phyloP scores from a whole-genome alignment of 1,140 invertebrate species.

The Papilio xuthus region DNA sequence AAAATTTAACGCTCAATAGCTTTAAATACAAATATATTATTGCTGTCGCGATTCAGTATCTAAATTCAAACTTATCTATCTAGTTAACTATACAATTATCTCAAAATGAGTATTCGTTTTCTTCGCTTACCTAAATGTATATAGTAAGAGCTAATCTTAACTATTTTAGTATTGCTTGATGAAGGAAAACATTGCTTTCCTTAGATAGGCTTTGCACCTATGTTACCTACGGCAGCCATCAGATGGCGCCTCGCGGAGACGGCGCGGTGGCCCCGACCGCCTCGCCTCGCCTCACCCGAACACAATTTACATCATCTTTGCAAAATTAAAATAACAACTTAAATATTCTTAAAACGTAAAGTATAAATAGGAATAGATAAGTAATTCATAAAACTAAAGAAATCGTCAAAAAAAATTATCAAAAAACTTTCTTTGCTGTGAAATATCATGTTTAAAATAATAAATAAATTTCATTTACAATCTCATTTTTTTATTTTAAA shows the following conservation, averaged over 20 bases:
- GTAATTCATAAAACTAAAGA: background rate
- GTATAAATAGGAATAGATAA: background rate
- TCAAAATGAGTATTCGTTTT: slow-evolving; percentile 80
- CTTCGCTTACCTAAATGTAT: slow-evolving; percentile 69
- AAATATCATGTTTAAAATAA: background rate
- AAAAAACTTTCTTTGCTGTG: background rate
- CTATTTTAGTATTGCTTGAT: slow-evolving; percentile 78
- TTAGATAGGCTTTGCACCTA: slow-evolving; percentile 65
- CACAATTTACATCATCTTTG: slow-evolving; percentile 5
- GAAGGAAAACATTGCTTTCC: slow-evolving; percentile 72
- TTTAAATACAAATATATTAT: slow-evolving; percentile 81
- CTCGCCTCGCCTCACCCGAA: background rate
- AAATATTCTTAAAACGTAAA: background rate
- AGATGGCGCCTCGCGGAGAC: slow-evolving; percentile 59
- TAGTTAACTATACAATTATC: slow-evolving; percentile 77
- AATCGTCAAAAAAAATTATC: background rate
- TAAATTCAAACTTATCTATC: slow-evolving; percentile 67
- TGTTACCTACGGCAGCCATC: slow-evolving; percentile 65
- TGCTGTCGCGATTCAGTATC: slow-evolving; percentile 77
- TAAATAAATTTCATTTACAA: no score
- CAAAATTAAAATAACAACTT: background rate
- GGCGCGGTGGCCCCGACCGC: background rate
- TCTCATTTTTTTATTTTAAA: background rate
- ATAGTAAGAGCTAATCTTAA: slow-evolving; percentile 65
- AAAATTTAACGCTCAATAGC: slow-evolving; percentile 80